Evolutionary conservation across 2,888 invertebrate genomes (phyloP), one percentile per base, ranked within the genome.

Genomic region (Tetragonisca angustula): DNA sequence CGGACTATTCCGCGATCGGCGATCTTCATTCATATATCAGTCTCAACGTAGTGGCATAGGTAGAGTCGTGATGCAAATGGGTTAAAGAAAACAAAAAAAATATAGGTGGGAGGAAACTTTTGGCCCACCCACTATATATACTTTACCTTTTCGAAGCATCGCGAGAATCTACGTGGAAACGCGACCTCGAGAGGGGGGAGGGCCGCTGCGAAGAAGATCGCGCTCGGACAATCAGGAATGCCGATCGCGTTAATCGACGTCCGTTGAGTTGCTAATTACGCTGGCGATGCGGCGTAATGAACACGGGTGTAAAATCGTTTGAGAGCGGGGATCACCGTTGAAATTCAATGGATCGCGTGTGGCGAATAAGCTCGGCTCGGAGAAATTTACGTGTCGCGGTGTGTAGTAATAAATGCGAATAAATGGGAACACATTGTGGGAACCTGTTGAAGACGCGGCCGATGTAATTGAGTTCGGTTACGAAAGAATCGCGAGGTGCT

Each of bases 191-290:
- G 68, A 27, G 71, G 19, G 19, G 73, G 27, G 5, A 68, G 67
- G 32, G 72, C 50, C 24, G 50, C 49, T 27, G 54, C 68, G 68
- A 73, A 32, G 19, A n/a, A 61, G 59, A 32, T 52, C 43, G 27
- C 71, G 59, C 61, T 68, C 59, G 56, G 64, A 59, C 81, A 56
- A 77, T 77, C 72, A 27, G 77, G 67, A 81, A 74, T 65, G 77
- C 54, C 62, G 65, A 84, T 84, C 77, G 74, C 62, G 77, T 81
- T 81, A 82, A 84, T 84, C 82, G 77, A 64, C 73, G 56, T 24
- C n/a, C 62, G 83, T 49, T 32, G 27, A 77, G 67, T 65, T 67
- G 56, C 81, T 82, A 81, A 81, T 81, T 84, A 81, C 43, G 69
- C 49, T 54, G 9, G 52, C 56, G 59, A 52, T 21, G 36, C 54